Conservation (phyloP, 2,797 vertebrate genomes). For the Amphiprion clarkii region DNA sequence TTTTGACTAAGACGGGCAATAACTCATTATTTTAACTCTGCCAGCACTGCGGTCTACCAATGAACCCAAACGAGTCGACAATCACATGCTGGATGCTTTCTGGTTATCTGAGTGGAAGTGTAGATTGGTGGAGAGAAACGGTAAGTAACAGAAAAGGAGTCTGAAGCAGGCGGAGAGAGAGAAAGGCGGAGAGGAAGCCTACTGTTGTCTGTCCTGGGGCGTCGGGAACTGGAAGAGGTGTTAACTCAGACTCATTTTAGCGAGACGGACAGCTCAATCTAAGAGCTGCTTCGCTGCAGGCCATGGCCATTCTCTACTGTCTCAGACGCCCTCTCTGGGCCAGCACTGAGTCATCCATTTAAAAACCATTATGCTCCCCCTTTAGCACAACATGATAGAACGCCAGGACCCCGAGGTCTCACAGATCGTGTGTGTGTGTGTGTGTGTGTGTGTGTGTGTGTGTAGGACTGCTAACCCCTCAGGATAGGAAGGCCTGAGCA, state of each 20-base stretch:
- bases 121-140: slow-evolving; percentile 53
- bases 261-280: slow-evolving; percentile 92
- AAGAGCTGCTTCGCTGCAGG: slow-evolving; percentile 86
- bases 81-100: slow-evolving; percentile 44
- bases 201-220: slow-evolving; percentile 83
- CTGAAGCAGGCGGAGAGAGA: slow-evolving; percentile 61
- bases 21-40: slow-evolving; percentile 62
- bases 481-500: slow-evolving; percentile 70
- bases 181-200: slow-evolving; percentile 76
- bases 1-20: slow-evolving; percentile 53
- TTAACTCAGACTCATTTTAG: slow-evolving; percentile 90
- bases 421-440: slow-evolving; percentile 52
- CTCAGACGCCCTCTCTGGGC: slow-evolving; percentile 78
- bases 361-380: slow-evolving; percentile 90
- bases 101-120: slow-evolving; percentile 47
- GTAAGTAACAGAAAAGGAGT: slow-evolving; percentile 52
- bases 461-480: slow-evolving; percentile 64
- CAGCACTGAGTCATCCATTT: slow-evolving; percentile 87
- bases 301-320: slow-evolving; percentile 82
- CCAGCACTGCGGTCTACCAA: slow-evolving; percentile 47
- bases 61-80: slow-evolving; percentile 51
- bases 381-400: slow-evolving; percentile 91
- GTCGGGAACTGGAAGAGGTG: slow-evolving; percentile 81
- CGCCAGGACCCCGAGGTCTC: slow-evolving; percentile 70
- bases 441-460: slow-evolving; percentile 44